A percentile compares a stretch with the other conserved stretches of the same genome.
Evolutionary conservation across 2,113 vertebrate species (phyloP).

Genomic region (Gallinago undulata): DNA sequence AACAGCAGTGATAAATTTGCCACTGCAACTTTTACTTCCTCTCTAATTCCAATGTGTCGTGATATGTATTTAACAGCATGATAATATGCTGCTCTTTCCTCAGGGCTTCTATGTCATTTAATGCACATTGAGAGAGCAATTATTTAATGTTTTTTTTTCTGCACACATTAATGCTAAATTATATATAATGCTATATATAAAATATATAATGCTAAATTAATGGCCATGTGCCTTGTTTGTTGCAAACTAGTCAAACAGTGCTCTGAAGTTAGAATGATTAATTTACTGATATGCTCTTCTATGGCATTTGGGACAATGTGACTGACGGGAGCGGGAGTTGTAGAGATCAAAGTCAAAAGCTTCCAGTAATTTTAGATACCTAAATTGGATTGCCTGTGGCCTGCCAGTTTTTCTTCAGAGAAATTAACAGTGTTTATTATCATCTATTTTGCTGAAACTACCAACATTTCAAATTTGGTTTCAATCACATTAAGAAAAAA

Average conservation of each 20-base stretch:
- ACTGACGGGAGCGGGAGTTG: background rate
- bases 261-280: background rate
- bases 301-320: background rate
- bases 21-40: background rate
- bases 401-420: background rate
- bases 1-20: background rate
- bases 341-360: background rate
- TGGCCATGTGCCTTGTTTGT: background rate
- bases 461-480: background rate
- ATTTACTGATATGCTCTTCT: background rate
- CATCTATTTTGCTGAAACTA: background rate
- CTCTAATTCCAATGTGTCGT: background rate
- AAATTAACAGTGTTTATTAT: background rate
- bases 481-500: background rate
- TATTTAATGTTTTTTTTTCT: conserved; percentile 13
- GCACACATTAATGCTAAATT: background rate
- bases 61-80: background rate
- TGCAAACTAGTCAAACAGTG: background rate
- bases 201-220: background rate
- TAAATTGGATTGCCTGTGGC: background rate
- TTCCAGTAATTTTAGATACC: background rate
- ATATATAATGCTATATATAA: no score
- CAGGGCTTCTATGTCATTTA: background rate
- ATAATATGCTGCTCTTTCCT: background rate
- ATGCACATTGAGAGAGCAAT: background rate